Evolutionary conservation across 1,140 invertebrate genomes (phyloP).

Genomic region (Drosophila orosa): DNA sequence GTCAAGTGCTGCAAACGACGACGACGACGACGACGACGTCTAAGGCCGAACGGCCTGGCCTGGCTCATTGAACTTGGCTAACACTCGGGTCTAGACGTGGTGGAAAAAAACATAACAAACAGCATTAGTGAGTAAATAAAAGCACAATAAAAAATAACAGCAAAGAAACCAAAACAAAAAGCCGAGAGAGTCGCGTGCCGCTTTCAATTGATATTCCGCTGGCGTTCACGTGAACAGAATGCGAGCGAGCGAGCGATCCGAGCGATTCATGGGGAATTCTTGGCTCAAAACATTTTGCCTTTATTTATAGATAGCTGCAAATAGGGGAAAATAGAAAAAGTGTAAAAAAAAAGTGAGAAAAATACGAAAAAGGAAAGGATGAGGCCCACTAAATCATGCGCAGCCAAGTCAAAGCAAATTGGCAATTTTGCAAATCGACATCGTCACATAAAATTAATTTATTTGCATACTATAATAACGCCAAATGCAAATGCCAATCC

Average conservation of each 20-base stretch:
- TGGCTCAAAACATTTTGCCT: slow-evolving; percentile 22
- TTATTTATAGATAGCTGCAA: slow-evolving; percentile 31
- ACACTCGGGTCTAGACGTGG: slow-evolving; percentile 34
- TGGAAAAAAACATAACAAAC: not conserved
- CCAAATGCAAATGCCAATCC: slow-evolving; percentile 42
- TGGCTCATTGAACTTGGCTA: slow-evolving; percentile 72
- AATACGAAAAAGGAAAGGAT: slow-evolving; percentile 12
- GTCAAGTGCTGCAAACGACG: slow-evolving; percentile 38
- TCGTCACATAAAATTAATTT: slow-evolving; percentile 40
- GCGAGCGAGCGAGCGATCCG: slow-evolving; percentile 11
- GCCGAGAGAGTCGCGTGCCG: slow-evolving; percentile 65
- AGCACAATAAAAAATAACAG: slow-evolving; percentile 26
- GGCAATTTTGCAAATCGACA: slow-evolving; percentile 42
- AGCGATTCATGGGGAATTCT: slow-evolving; percentile 47
- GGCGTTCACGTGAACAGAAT: slow-evolving; percentile 50
- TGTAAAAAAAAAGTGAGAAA: not conserved
- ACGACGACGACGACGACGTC: slow-evolving; percentile 31
- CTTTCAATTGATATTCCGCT: slow-evolving; percentile 42
- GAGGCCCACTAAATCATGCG: slow-evolving; percentile 35
- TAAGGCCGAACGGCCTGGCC: slow-evolving; percentile 54
- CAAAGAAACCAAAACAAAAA: slow-evolving; percentile 36
- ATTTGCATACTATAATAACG: slow-evolving; percentile 13
- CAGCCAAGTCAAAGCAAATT: slow-evolving; percentile 33
- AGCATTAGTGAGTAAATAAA: slow-evolving; percentile 31
- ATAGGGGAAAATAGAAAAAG: not conserved